Evolutionary conservation across 2,797 vertebrate genomes (phyloP).

Genomic region (Denticeps clupeoides): DNA sequence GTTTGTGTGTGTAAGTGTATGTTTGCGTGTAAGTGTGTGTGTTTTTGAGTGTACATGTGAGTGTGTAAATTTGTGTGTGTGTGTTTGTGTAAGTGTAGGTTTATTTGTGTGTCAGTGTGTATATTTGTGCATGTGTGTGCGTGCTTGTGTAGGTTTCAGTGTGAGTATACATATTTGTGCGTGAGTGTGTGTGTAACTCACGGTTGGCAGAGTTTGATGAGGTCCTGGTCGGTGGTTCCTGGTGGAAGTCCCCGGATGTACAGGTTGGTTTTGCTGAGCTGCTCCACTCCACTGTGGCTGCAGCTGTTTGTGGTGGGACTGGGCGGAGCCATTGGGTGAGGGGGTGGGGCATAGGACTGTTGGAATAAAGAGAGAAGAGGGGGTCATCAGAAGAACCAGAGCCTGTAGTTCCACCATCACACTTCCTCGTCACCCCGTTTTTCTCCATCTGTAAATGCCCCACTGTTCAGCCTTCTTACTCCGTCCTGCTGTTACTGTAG

Average conservation of each 20-base stretch:
- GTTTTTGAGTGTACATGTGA: no score
- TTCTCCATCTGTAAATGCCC: no score
- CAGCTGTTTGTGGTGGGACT: constrained; percentile 96
- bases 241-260: constrained; percentile 95
- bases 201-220: constrained; percentile 98
- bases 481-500: no score
- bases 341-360: constrained; percentile 89
- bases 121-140: neutral
- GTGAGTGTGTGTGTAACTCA: constrained; percentile 48
- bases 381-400: no score
- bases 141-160: neutral
- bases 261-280: constrained; percentile 98
- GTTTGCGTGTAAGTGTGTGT: no score
- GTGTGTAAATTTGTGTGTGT: constrained; percentile 2
- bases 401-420: no score
- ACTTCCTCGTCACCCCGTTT: no score
- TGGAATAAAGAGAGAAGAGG: constrained; percentile 8
- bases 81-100: neutral
- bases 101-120: neutral
- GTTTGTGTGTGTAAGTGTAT: neutral
- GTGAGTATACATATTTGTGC: neutral
- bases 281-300: constrained; percentile 82
- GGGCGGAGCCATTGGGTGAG: constrained; percentile 96
- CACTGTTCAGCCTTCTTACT: no score
- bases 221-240: constrained; percentile 95